phyloP scores from a whole-genome alignment of 2,888 invertebrate genomes.

The Cephus nigrinus region DNA sequence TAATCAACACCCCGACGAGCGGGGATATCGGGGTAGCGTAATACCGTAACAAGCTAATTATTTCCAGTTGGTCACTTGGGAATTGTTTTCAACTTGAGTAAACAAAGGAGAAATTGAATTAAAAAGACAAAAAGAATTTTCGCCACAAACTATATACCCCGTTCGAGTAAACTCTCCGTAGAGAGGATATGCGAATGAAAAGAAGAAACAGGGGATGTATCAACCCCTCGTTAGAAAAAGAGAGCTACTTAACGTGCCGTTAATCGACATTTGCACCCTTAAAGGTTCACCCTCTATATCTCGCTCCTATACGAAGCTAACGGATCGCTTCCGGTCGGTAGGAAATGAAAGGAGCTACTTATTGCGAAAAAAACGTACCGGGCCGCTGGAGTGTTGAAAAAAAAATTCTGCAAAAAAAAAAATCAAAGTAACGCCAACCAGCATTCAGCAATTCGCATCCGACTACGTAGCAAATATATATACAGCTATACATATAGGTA shows the following conservation, averaged over 20 bases:
- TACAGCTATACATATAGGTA: not conserved
- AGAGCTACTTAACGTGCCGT: not conserved
- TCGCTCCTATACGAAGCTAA: not conserved
- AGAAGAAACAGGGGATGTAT: not conserved
- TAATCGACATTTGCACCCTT: not conserved
- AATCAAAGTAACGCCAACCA: not conserved
- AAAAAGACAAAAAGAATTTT: not conserved
- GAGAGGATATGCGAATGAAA: not conserved
- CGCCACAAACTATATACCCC: not conserved
- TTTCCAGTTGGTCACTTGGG: slow-evolving; percentile 27
- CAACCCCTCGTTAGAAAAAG: not conserved
- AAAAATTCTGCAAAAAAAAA: not conserved
- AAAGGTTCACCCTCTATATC: not conserved
- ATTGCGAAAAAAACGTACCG: not conserved
- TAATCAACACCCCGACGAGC: slow-evolving; percentile 33
- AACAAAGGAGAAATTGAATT: not conserved
- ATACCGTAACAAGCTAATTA: slow-evolving; percentile 33
- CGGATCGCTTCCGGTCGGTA: not conserved
- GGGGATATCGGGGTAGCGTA: slow-evolving; percentile 14
- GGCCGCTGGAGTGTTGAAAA: not conserved
- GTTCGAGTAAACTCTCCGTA: not conserved
- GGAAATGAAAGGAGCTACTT: not conserved
- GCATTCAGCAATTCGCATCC: not conserved
- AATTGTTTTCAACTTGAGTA: slow-evolving; percentile 2
- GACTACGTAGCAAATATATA: not conserved